phyloP scores from a whole-genome alignment of 2,113 vertebrate genomes.

The Plectropomus leopardus region DNA sequence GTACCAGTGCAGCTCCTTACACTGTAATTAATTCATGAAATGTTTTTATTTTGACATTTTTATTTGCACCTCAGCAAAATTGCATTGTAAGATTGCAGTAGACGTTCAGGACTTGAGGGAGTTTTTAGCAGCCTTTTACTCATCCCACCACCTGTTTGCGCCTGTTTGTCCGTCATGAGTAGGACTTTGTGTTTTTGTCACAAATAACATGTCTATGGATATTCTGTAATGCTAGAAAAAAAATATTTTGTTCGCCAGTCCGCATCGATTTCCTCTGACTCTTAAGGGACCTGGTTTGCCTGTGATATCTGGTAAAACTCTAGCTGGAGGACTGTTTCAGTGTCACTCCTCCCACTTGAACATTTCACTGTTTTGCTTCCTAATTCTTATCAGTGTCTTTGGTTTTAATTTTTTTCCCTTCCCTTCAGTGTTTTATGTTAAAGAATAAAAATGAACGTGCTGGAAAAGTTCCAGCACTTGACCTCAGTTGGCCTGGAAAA shows the following conservation, averaged over 20 bases:
- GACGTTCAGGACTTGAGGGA: not conserved
- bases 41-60: constrained; percentile 15
- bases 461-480: constrained; percentile 19
- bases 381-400: not conserved
- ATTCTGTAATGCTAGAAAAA: not conserved
- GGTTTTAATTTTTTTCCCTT: not conserved
- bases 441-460: constrained; percentile 19
- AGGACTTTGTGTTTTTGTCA: constrained; percentile 22
- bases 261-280: not conserved
- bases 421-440: constrained; percentile 26
- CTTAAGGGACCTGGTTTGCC: constrained; percentile 34
- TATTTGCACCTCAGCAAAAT: not conserved
- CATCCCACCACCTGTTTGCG: not conserved
- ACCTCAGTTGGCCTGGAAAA: constrained; percentile 15
- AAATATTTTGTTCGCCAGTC: constrained; percentile 13
- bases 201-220: not conserved
- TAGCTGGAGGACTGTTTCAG: constrained; percentile 1
- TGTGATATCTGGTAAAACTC: constrained; percentile 22
- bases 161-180: not conserved
- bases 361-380: not conserved
- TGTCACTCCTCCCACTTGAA: not conserved
- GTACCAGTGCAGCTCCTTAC: not conserved
- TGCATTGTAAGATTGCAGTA: not conserved
- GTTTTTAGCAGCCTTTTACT: constrained; percentile 33
- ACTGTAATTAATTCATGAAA: not conserved